Base-by-base conservation (phyloP, 2,113 vertebrate genomes). In the Trichomycterus rosablanca region DNA sequence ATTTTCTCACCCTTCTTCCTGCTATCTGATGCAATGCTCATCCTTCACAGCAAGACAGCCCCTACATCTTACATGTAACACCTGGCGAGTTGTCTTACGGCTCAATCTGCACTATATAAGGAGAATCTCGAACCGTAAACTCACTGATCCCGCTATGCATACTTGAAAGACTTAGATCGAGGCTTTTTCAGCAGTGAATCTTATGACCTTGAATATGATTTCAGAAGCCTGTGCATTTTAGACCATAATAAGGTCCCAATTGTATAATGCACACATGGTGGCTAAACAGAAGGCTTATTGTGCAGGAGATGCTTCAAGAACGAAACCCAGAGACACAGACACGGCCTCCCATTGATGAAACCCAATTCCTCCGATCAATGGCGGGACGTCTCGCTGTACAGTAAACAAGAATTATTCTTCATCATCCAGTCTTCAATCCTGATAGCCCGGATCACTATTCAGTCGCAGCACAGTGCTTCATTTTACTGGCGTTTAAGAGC, bases 91-190 rank as follows among this genome's bases (percentile, higher is more conserved):
- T 22, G 34, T 34, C 22, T 42, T 54, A 64, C 7, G 49, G 26
- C 70, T 67, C 43, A 59, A 28, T 64, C 57, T 64, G 50, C 50
- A 67, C 72, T 16, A 60, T 74, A 66, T 65, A 49, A 74, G 53
- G 70, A 52, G 53, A 71, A 62, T 28, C 37, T 63, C 52, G 39
- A 46, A 35, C 63, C 28, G 66, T 67, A 53, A 72, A 72, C 37
- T 42, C 26, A 45, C 60, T 45, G 66, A 46, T 59, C 35, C 45
- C 22, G 26, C 55, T 61, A 28, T 23, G 53, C 46, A 61, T 14
- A 46, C 60, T 35, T 59, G 54, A 62, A 53, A 59, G 28, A 32
- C 49, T 49, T 46, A 7, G 28, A 58, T 16, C 42, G 58, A 59
- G 9, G n/a, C 35, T 51, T 59, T 62, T 54, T 46, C 19, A 39